Evolutionary conservation across 2,113 vertebrate genomes (phyloP).

Genomic region (Zosterops japonicus): DNA sequence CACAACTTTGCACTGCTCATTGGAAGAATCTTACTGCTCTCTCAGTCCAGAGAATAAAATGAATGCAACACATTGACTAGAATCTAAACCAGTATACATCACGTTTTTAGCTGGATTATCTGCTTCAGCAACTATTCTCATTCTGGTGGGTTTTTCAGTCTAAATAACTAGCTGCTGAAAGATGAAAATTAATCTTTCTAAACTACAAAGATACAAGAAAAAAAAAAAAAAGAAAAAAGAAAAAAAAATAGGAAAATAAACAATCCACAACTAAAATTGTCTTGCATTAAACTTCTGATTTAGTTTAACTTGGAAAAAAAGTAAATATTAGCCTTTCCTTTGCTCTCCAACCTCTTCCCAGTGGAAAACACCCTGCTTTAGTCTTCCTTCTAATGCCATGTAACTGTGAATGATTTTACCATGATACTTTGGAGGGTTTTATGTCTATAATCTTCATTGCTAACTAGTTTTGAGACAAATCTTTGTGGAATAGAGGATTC

Average conservation of each 20-base stretch:
- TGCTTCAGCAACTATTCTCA: constrained; percentile 23
- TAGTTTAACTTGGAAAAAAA: constrained; percentile 45
- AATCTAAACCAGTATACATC: background rate
- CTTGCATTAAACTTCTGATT: background rate
- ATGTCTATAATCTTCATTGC: background rate
- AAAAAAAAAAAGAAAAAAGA: background rate
- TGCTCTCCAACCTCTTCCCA: constrained; percentile 11
- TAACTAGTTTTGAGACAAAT: constrained; percentile 23
- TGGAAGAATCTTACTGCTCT: background rate
- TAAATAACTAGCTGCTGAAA: background rate
- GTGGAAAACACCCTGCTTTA: background rate
- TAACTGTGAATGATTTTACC: background rate
- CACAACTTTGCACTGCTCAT: background rate
- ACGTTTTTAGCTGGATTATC: constrained; percentile 24
- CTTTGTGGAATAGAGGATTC: background rate
- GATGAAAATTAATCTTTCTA: constrained; percentile 21
- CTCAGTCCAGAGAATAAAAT: background rate
- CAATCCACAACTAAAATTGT: background rate
- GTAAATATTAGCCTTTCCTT: constrained; percentile 37
- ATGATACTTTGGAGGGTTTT: background rate
- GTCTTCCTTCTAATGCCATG: background rate
- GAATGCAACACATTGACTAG: background rate
- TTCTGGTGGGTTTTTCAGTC: constrained; percentile 36
- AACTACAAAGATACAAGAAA: background rate
- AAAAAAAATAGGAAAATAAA: background rate